Base-by-base conservation (phyloP, 2,888 invertebrate species). In the Drosophila aldrichi region DNA sequence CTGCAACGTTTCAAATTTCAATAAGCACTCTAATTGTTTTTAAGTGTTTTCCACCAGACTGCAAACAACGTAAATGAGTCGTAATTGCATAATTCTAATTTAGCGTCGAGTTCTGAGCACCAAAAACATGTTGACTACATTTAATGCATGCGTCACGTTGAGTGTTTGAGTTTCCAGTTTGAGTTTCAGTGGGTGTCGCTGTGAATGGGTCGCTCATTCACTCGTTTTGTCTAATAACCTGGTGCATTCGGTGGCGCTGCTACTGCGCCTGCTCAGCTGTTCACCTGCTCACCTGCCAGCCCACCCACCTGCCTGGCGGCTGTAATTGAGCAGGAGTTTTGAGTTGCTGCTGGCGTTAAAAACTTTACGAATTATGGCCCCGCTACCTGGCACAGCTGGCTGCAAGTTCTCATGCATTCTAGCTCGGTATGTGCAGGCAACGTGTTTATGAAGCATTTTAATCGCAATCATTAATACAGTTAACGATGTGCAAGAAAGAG, bases 81-180 rank as follows among this genome's bases (percentile, higher is more conserved):
- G 79, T 90, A 90, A 90, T 90, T 90, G 84, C 84, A 83, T 82
- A 88, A 89, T 89, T 86, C 78, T 83, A 89, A 81, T 84, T 79
- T 78, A 81, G 70, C 74, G 77, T 81, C 81, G 79, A 88, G 90
- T 86, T 85, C 78, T 76, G 38, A 78, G 73, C 71, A 82, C 82
- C 77, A 58, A 88, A 78, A 86, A 73, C 87, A 78, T 81, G 89
- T 84, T 80, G 77, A 73, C 82, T 77, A 69, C 74, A 80, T 82
- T 78, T 83, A 70, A 71, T 73, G 79, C 79, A 76, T 55, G 72
- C 34, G 18, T 16, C 48, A 41, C n/a, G 40, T 40, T 25, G 46
- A 55, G 55, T 49, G 65, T 57, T 25, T 58, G 46, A 61, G 48
- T 49, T 40, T 40, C 22, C 34, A 57, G 61, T 54, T 36, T 52